These are phyloP conservation scores for Lycocerus yunnanus DNA, from an alignment of 2,888 invertebrate genomes.

Conservation along the genomic window DNA sequence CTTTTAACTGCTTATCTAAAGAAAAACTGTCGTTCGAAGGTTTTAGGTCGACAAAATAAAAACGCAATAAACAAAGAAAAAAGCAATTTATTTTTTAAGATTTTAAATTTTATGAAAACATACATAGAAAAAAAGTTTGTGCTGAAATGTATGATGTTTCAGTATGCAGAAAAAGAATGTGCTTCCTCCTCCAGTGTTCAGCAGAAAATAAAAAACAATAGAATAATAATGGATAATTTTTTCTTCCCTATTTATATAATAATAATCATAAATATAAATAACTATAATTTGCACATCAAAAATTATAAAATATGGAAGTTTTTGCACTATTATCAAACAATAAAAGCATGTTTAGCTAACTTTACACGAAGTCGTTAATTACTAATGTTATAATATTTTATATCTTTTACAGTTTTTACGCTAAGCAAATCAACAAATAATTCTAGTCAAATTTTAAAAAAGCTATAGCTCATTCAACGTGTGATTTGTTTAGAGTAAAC, in stretches of 20 bases:
- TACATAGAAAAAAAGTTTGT: slow-evolving; percentile 47
- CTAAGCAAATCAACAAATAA: slow-evolving; percentile 21
- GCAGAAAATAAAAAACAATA: slow-evolving; percentile 32
- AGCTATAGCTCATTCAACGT: slow-evolving; percentile 2
- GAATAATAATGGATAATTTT: slow-evolving; percentile 19
- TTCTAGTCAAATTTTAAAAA: neutral
- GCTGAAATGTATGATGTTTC: slow-evolving; percentile 40
- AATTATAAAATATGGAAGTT: slow-evolving; percentile 32
- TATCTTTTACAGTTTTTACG: slow-evolving; percentile 21
- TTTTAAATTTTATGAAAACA: slow-evolving; percentile 46
- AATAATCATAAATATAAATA: slow-evolving; percentile 28
- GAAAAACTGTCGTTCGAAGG: too few species aligned
- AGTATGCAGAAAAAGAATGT: slow-evolving; percentile 36
- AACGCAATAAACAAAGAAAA: slow-evolving; percentile 39
- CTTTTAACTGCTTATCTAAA: too few species aligned
- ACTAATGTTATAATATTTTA: slow-evolving; percentile 20
- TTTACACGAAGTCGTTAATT: slow-evolving; percentile 30
- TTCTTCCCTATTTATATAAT: slow-evolving; percentile 23
- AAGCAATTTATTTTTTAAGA: slow-evolving; percentile 48
- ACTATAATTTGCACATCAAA: slow-evolving; percentile 30
- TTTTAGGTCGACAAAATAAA: slow-evolving; percentile 14
- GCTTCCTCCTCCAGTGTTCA: slow-evolving; percentile 33
- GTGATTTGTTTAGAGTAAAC: slow-evolving; percentile 21
- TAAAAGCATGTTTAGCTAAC: slow-evolving; percentile 31
- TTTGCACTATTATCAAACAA: slow-evolving; percentile 33